Conservation (phyloP, 2,888 invertebrate genomes). For the Cataglyphis altisquamis region DNA sequence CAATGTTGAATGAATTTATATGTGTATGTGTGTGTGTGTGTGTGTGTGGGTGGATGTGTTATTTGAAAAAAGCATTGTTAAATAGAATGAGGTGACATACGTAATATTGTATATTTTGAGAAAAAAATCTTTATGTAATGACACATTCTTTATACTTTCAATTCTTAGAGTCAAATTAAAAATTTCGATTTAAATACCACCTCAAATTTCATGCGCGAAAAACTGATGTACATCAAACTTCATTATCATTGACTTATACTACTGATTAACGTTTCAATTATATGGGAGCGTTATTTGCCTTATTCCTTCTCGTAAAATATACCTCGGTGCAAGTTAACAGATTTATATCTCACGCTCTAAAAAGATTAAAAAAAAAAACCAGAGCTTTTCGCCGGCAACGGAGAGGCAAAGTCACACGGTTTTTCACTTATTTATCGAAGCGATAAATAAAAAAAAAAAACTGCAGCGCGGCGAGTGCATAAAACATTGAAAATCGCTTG, state of each 20-base stretch:
- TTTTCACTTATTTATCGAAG: conserved; percentile 47
- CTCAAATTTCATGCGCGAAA: conserved; percentile 11
- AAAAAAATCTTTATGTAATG: background rate
- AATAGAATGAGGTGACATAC: conserved; percentile 10
- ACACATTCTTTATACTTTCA: background rate
- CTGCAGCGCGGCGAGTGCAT: conserved; percentile 49
- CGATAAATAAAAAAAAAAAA: conserved; percentile 52
- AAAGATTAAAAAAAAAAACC: background rate
- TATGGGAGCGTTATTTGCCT: conserved; percentile 14
- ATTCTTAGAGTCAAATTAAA: background rate
- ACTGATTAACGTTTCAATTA: conserved; percentile 8
- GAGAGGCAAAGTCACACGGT: conserved; percentile 36
- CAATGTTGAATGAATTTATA: conserved; percentile 5
- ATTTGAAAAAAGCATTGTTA: background rate
- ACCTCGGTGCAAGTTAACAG: conserved; percentile 14
- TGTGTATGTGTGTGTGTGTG: background rate
- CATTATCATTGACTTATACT: conserved; percentile 22
- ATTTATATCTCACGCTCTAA: conserved; percentile 27
- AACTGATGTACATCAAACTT: conserved; percentile 22
- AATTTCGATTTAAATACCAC: background rate
- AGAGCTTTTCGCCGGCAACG: background rate
- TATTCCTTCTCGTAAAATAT: conserved; percentile 2
- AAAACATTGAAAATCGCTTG: conserved; percentile 53
- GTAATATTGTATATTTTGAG: conserved; percentile 9
- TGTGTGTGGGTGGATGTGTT: background rate